Base-by-base conservation (phyloP, 2,113 vertebrate species). In the Turnix velox region DNA sequence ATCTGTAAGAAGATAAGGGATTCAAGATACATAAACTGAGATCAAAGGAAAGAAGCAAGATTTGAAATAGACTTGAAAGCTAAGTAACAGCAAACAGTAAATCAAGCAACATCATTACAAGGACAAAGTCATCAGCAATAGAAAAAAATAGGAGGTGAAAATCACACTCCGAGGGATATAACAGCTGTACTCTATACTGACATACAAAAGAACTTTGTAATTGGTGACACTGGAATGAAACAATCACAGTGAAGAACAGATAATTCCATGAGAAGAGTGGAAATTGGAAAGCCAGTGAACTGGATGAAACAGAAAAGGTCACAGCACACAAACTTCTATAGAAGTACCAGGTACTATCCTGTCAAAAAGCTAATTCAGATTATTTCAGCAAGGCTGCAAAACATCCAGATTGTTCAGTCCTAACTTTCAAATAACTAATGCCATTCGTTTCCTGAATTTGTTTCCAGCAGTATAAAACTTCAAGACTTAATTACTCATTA, bases 221-320 rank as follows among this genome's bases (percentile, higher is more conserved):
- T 92, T 84, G 55, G 66, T 3, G 6, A 55, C 18, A 67, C 7
- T 25, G 12, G 22, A 74, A 67, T 10, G 42, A 52, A 83, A 31
- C 31, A 72, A 48, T 8, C 74, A 65, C 49, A 62, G 18, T 9
- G 46, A 72, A 69, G 81, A 89, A 85, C 37, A 90, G 37, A 76
- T 23, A 66, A 30, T 76, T 62, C 11, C 58, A 90, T 10, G 5
- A 67, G 27, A 75, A 45, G 58, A 86, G 49, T 7, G 46, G 52
- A 94, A 95, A 97, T 52, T 79, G 52, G 72, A 92, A 95, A 68
- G 61, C 15, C 74, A 91, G n/a, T 3, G 28, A 77, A 80, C 49
- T 18, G 4, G 3, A 55, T 57, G 51, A 95, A 96, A 89, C 39
- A 79, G 68, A 84, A 88, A 58, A 87, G 33, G 52, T 42, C 33